Percentiles rank a stretch among this genome's conserved stretches.
Evolutionary conservation across 2,888 invertebrate species (phyloP).

Genomic region (Macroteleia sp.): DNA sequence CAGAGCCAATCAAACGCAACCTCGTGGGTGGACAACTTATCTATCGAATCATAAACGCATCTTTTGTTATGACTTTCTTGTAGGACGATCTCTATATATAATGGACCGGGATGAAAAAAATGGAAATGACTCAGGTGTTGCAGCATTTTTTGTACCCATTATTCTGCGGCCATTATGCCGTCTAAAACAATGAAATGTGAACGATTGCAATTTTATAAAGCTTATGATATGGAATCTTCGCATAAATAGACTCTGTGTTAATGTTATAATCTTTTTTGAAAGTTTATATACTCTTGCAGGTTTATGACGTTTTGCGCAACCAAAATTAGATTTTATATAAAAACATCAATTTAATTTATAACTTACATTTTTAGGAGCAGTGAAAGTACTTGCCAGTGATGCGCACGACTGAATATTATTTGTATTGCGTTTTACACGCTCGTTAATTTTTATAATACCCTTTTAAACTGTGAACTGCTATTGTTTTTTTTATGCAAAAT

Average conservation of each 20-base stretch:
- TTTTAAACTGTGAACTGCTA: slow-evolving; percentile 23
- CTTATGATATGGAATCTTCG: slow-evolving; percentile 36
- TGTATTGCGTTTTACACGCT: slow-evolving; percentile 38
- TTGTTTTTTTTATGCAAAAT: slow-evolving; percentile 14
- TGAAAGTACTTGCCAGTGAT: slow-evolving; percentile 21
- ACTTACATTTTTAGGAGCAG: slow-evolving; percentile 15
- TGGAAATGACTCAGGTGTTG: slow-evolving; percentile 54
- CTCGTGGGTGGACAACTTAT: slow-evolving; percentile 62
- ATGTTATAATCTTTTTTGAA: slow-evolving; percentile 21
- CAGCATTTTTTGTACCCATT: slow-evolving; percentile 55
- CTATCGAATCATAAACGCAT: slow-evolving; percentile 56
- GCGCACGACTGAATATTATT: slow-evolving; percentile 28
- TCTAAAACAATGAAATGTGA: slow-evolving; percentile 53
- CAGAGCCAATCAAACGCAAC: slow-evolving; percentile 29
- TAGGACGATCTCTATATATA: slow-evolving; percentile 35
- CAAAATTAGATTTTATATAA: slow-evolving; percentile 42
- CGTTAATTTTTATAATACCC: slow-evolving; percentile 34
- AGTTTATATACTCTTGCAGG: slow-evolving; percentile 4
- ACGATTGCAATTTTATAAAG: slow-evolving; percentile 45
- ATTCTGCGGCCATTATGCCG: slow-evolving; percentile 40
- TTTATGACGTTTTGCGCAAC: slow-evolving; percentile 46
- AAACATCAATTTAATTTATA: slow-evolving; percentile 30
- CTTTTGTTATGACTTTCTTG: slow-evolving; percentile 57
- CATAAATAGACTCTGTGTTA: slow-evolving; percentile 18
- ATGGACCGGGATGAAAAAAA: slow-evolving; percentile 45